These are phyloP conservation scores for Diorhabda carinulata DNA, from an alignment of 1,140 invertebrate species.

Conservation along the genomic window DNA sequence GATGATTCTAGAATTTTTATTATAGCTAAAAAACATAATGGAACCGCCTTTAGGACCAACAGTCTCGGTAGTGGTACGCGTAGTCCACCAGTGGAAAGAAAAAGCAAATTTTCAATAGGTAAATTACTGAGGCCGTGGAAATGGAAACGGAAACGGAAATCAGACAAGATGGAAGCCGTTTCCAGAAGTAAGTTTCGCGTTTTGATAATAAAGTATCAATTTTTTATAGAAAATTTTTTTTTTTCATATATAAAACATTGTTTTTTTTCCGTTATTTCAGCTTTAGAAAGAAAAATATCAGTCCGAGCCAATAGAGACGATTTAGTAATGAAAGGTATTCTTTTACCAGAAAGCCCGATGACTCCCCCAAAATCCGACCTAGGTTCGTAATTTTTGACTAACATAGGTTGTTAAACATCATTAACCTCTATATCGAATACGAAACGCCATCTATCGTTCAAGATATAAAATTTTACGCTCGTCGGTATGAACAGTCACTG, in stretches of 20 bases:
- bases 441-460: too few species aligned
- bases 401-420: too few species aligned
- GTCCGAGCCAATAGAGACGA: slow-evolving; percentile 94
- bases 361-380: slow-evolving; percentile 71
- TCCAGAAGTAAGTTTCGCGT: slow-evolving; percentile 79
- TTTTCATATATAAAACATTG: not conserved
- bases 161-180: slow-evolving; percentile 93
- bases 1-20: slow-evolving; percentile 35
- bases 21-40: slow-evolving; percentile 92
- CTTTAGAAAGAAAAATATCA: slow-evolving; percentile 95
- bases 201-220: too few species aligned
- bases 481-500: too few species aligned
- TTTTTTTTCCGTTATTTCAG: slow-evolving; percentile 54
- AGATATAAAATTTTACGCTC: too few species aligned
- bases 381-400: slow-evolving; percentile 54
- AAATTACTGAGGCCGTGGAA: slow-evolving; percentile 98
- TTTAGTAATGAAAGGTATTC: slow-evolving; percentile 92
- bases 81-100: slow-evolving; percentile 78
- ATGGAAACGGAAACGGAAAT: slow-evolving; percentile 98
- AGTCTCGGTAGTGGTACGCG: slow-evolving; percentile 75
- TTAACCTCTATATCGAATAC: too few species aligned
- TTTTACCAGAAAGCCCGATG: slow-evolving; percentile 82
- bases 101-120: slow-evolving; percentile 90
- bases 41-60: slow-evolving; percentile 77
- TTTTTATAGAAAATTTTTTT: too few species aligned